These are phyloP conservation scores for Ptilorrhoa leucosticta DNA, from an alignment of 2,113 vertebrate genomes.

Conservation along the genomic window DNA sequence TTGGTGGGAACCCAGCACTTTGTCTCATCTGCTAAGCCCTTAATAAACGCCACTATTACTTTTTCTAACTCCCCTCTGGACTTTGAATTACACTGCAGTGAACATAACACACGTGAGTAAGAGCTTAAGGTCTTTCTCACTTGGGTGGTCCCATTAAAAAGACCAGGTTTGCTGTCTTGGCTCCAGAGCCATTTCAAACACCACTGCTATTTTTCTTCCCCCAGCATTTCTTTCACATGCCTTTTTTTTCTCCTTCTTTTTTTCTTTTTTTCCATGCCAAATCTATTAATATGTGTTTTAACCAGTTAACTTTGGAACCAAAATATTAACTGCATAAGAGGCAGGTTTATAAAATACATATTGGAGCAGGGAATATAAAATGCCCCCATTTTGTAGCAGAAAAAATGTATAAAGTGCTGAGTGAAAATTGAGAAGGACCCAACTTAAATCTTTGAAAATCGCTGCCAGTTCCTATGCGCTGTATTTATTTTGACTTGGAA, in stretches of 20 bases:
- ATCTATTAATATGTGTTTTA: background rate
- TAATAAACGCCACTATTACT: slow-evolving; percentile 4
- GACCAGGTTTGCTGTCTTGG: slow-evolving; percentile 4
- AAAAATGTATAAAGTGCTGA: background rate
- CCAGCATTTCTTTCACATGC: background rate
- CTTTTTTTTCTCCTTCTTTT: background rate
- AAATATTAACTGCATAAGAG: background rate
- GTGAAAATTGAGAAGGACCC: slow-evolving; percentile 5
- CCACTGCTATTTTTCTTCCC: slow-evolving; percentile 14
- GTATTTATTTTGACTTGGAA: slow-evolving; percentile 56
- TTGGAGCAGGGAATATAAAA: slow-evolving; percentile 2
- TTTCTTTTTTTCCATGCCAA: background rate
- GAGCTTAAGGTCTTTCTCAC: background rate
- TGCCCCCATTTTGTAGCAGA: background rate
- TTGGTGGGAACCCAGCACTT: background rate
- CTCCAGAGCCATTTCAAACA: slow-evolving; percentile 26
- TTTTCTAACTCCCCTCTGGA: slow-evolving; percentile 16
- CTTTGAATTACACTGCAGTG: slow-evolving; percentile 6
- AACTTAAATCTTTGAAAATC: slow-evolving; percentile 22
- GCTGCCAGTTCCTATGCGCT: background rate
- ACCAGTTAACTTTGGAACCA: slow-evolving; percentile 7
- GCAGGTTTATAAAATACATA: slow-evolving; percentile 44
- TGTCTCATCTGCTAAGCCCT: background rate
- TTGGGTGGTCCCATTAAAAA: slow-evolving; percentile 40
- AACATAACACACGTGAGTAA: slow-evolving; percentile 3